phyloP scores from a whole-genome alignment of 1,140 invertebrate species.

The Penaeus japonicus region DNA sequence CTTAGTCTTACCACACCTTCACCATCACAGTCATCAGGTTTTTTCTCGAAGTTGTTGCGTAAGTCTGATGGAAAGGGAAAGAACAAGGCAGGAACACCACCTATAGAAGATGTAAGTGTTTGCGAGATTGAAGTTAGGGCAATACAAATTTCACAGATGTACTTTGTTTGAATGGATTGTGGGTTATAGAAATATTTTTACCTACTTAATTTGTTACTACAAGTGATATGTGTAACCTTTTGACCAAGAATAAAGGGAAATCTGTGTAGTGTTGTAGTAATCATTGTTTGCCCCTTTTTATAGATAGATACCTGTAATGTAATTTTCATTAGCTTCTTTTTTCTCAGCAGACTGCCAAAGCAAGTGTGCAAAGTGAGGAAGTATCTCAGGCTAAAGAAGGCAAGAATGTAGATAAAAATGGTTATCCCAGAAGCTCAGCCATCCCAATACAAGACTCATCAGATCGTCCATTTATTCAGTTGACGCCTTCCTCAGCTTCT shows the following conservation, averaged over 20 bases:
- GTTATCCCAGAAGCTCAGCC: constrained; percentile 9
- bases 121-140: background rate
- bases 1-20: constrained; percentile 14
- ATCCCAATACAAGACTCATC: constrained; percentile 22
- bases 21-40: constrained; percentile 30
- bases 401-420: background rate
- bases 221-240: no score
- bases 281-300: no score
- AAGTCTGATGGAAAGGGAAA: constrained; percentile 24
- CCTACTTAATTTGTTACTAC: no score
- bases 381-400: background rate
- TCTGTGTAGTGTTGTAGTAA: no score
- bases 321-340: background rate
- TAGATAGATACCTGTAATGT: background rate
- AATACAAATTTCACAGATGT: background rate
- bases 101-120: constrained; percentile 13
- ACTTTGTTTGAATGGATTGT: no score
- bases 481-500: constrained; percentile 4
- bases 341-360: background rate
- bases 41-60: constrained; percentile 39
- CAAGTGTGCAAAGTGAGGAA: constrained; percentile 22
- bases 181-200: no score
- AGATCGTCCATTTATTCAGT: background rate
- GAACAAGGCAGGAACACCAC: background rate
- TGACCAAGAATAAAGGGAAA: no score